phyloP scores from a whole-genome alignment of 2,797 vertebrate species.

The Chaetophractus vellerosus region DNA sequence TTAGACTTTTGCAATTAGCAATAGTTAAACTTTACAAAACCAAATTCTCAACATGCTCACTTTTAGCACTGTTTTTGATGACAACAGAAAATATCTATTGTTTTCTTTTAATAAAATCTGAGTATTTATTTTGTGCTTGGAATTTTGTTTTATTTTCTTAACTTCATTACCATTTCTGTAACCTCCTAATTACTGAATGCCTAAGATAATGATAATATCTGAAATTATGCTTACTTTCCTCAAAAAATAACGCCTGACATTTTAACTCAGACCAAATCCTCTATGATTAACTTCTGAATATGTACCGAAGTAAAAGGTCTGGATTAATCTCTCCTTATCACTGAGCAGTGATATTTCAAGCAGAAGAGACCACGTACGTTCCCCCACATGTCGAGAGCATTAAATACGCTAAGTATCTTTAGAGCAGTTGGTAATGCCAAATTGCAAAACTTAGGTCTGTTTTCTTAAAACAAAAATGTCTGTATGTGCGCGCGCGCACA shows the following conservation, averaged over 20 bases:
- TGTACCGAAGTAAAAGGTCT: slow-evolving; percentile 22
- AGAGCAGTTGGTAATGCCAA: neutral
- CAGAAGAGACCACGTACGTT: neutral
- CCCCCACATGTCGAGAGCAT: neutral
- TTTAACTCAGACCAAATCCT: slow-evolving; percentile 56
- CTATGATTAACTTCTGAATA: neutral
- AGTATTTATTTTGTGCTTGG: neutral
- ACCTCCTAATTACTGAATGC: neutral
- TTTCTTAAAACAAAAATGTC: slow-evolving; percentile 56
- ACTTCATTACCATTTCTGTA: neutral
- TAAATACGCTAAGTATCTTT: neutral
- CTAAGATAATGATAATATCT: slow-evolving; percentile 5
- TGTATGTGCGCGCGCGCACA: neutral
- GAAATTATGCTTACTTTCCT: neutral
- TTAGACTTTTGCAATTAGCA: slow-evolving; percentile 18
- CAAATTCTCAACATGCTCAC: neutral
- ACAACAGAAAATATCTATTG: neutral
- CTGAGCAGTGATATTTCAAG: slow-evolving; percentile 3
- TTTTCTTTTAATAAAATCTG: neutral
- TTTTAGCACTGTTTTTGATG: neutral
- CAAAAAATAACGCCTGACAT: neutral
- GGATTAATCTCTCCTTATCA: slow-evolving; percentile 23
- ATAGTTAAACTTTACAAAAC: slow-evolving; percentile 32
- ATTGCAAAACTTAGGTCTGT: neutral
- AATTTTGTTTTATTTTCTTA: neutral